phyloP scores from a whole-genome alignment of 2,888 invertebrate species.

The Alentia gelatinosa region DNA sequence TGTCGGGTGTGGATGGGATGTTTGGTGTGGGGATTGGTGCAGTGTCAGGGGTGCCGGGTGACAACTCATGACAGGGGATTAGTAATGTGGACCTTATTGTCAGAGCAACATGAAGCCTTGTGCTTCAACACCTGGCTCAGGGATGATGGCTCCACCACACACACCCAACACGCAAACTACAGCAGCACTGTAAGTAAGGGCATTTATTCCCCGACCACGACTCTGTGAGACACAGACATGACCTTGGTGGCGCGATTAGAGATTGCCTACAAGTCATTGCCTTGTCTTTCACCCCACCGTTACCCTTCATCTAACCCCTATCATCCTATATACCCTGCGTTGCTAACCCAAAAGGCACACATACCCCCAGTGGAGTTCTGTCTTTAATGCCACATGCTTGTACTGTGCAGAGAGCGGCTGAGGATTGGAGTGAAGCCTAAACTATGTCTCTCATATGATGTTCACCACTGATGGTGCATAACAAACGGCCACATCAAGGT shows the following conservation, averaged over 20 bases:
- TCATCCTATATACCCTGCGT: background rate
- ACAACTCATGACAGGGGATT: background rate
- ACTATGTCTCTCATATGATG: no score
- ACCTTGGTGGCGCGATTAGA: background rate
- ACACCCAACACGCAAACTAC: background rate
- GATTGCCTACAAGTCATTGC: background rate
- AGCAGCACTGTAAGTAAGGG: no score
- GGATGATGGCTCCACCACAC: background rate
- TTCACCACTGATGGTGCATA: no score
- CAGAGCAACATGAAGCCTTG: background rate
- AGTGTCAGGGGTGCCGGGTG: no score
- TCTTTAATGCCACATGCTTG: background rate
- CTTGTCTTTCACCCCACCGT: background rate
- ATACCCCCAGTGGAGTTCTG: background rate
- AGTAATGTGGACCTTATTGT: background rate
- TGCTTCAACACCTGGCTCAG: background rate
- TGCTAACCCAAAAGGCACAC: background rate
- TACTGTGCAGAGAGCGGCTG: no score
- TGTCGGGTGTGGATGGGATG: no score
- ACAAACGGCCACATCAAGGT: no score
- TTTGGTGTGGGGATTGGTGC: no score
- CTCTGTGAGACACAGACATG: background rate
- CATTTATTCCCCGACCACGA: background rate
- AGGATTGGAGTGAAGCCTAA: no score
- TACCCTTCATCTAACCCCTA: background rate